phyloP scores from a whole-genome alignment of 1,140 invertebrate species.

The Drosophila mauritiana region DNA sequence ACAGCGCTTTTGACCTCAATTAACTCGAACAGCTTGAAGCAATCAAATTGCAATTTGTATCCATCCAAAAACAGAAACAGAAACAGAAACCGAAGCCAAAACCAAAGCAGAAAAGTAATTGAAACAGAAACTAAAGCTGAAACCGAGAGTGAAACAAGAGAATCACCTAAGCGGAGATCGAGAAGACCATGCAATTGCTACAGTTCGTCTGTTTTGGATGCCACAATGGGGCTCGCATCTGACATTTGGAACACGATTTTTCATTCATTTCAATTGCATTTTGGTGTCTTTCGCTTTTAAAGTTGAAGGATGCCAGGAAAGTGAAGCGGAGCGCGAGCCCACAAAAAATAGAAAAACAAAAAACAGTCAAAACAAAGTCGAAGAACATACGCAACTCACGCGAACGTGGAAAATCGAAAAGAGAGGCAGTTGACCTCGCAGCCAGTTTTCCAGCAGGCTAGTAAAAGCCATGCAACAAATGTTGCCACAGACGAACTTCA shows the following conservation, averaged over 20 bases:
- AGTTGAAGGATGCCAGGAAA: constrained; percentile 77
- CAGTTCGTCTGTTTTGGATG: constrained; percentile 52
- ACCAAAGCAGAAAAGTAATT: constrained; percentile 28
- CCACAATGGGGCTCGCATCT: constrained; percentile 54
- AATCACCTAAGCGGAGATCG: constrained; percentile 48
- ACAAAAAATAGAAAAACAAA: neutral
- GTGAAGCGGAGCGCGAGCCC: constrained; percentile 44
- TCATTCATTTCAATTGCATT: constrained; percentile 59
- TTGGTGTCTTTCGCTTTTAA: constrained; percentile 62
- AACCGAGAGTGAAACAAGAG: constrained; percentile 52
- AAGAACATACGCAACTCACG: constrained; percentile 55
- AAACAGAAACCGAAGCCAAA: constrained; percentile 4
- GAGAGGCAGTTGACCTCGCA: constrained; percentile 80
- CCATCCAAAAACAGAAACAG: constrained; percentile 29
- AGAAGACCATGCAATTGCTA: constrained; percentile 69
- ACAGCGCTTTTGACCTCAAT: constrained; percentile 75
- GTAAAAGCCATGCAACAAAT: constrained; percentile 28
- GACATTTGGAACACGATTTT: constrained; percentile 78
- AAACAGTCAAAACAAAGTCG: constrained; percentile 18
- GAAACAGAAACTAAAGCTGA: constrained; percentile 37
- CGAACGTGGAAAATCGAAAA: constrained; percentile 71
- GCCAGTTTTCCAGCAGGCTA: constrained; percentile 62
- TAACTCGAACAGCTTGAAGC: constrained; percentile 53
- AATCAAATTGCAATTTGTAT: constrained; percentile 79
- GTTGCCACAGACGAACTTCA: constrained; percentile 57